Base-by-base conservation (phyloP, 2,888 invertebrate species). In the Epistrophella euchroma region DNA sequence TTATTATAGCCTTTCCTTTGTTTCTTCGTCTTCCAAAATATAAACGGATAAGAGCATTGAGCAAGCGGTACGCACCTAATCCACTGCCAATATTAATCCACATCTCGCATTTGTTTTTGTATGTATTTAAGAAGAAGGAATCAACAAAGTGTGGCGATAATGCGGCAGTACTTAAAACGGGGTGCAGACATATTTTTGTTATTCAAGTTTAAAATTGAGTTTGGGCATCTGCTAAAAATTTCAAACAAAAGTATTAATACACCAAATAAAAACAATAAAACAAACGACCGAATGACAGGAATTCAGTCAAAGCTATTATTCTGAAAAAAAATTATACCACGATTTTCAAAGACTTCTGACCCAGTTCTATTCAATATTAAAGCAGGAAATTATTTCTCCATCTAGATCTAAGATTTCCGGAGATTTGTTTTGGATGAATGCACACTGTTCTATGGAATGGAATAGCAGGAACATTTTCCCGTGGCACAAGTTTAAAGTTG, bases 191-290 rank as follows among this genome's bases (percentile, higher is more conserved):
- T 19, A 32, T 58, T 58, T 15, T 58, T 37, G 3, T 37, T 15
- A 35, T 60, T 60, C 37, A 4, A 60, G 58, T 22, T 37, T 37
- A 22, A 37, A 60, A 60, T 60, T 60, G 37, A 35, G 7, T 60
- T 37, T 22, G 4, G 11, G 19, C 13, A 19, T 15, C 25, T 37
- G 15, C 52, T 25, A 25, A 19, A 22, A 22, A 15, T 60, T 40
- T 22, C 9, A 15, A 25, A 7, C 37, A 35, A 58, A 15, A 19
- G 2, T 3, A 32, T 17, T n/a, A 35, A 15, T 13, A 13, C 2
- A 11, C 19, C 19, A 11, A 13, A 17, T 22, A 22, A 32, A 6
- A 35, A 2, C n/a, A 0, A 28, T n/a, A 6, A 56, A 35, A 40
- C 37, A 4, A 28, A 17, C 0, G 3, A 5, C 5, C 32, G 7